Conservation (phyloP, 2,113 vertebrate genomes). For the Seriola quinqueradiata region DNA sequence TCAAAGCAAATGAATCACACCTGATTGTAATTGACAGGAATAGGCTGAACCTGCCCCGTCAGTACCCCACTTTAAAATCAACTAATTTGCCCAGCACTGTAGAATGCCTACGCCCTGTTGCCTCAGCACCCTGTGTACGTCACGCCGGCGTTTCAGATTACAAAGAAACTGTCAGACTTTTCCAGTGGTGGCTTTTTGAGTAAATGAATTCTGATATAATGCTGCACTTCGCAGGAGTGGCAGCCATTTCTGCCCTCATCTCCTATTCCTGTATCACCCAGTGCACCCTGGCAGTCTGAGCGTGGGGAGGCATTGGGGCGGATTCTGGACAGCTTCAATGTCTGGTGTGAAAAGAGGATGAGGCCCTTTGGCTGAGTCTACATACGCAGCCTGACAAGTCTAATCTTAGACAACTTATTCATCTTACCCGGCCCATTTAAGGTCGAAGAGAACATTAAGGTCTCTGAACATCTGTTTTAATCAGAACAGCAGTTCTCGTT, state of each 20-base stretch:
- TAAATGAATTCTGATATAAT: conserved; percentile 32
- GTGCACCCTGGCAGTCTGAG: conserved; percentile 16
- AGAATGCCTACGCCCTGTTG: neutral
- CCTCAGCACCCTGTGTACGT: conserved; percentile 9
- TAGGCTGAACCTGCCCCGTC: conserved; percentile 20
- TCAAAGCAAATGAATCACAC: conserved; percentile 32
- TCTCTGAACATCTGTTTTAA: conserved; percentile 39
- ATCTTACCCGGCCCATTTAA: conserved; percentile 45
- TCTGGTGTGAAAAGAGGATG: conserved; percentile 52
- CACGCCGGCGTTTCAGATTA: conserved; percentile 20
- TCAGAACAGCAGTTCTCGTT: conserved; percentile 15
- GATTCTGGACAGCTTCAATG: conserved; percentile 39
- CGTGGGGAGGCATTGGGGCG: conserved; percentile 24
- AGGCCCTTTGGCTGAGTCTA: conserved; percentile 43
- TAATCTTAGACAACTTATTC: conserved; percentile 53
- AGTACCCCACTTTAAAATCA: conserved; percentile 25
- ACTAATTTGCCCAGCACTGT: neutral
- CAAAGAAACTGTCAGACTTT: conserved; percentile 8
- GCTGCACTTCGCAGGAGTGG: conserved; percentile 30
- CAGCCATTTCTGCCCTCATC: conserved; percentile 33
- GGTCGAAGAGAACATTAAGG: conserved; percentile 38
- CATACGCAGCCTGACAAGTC: conserved; percentile 51
- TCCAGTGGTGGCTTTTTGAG: conserved; percentile 29
- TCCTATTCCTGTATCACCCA: conserved; percentile 42
- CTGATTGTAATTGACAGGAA: conserved; percentile 49